Base-by-base conservation (phyloP, 1,140 invertebrate species). In the Nautilus pompilius region DNA sequence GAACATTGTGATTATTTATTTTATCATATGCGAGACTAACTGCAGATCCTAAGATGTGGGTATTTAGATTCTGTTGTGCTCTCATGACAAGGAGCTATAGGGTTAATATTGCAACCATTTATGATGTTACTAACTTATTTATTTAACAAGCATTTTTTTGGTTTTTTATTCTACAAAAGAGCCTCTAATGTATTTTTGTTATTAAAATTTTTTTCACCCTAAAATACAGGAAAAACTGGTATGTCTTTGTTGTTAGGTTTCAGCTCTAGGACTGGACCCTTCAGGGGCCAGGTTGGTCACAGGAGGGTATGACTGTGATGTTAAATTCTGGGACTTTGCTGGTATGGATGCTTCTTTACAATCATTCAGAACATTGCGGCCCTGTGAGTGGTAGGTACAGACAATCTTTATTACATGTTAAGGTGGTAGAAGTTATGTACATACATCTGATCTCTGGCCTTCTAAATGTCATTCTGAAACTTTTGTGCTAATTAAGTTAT, bases 281-380 rank as follows among this genome's bases (percentile, higher is more conserved):
- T 91, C 94, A 29, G 97, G 96, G 20, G 91, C 93, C 20, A 85
- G 96, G 29, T 82, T 99, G 15, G 93, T 94, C 0, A 91, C 92
- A n/a, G 96, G 96, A 10, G 83, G 85, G 5, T 88, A 93, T 28
- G 95, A 99, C 77, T 99, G 98, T 83, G 93, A 98, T 70, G 90
- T 99, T 0, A 91, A 90, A 62, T 92, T 99, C 68, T 99, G 94
- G 93, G 96, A 99, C 83, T 99, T 99, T 86, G 91, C 93, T 61
- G 96, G 96, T 8, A 98, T 99, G 95, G 95, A 99, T 81, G 87
- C 90, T 0, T 89, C 90, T 0, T 86, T 97, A 83, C 87, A 91
- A 57, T 92, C 92, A 67, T 99, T 98, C 77, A 87, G 96, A n/a
- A 92, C 90, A 0, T 82, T 98, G 6, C 89, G 91, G 68, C 96